These are phyloP conservation scores for Rhabditoides inermis DNA, from an alignment of 2,888 invertebrate genomes.

Conservation along the genomic window DNA sequence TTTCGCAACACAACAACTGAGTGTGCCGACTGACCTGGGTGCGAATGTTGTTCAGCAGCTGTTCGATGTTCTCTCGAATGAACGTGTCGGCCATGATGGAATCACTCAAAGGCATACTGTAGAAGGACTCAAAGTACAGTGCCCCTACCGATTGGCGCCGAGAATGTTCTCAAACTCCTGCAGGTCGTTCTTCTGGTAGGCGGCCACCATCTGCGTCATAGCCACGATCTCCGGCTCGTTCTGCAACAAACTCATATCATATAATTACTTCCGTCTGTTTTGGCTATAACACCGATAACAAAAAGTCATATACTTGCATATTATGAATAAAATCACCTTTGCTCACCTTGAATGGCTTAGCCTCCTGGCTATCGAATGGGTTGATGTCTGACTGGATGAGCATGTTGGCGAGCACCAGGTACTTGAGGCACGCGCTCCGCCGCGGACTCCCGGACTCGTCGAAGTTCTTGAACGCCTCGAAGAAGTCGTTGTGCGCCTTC, in stretches of 20 bases:
- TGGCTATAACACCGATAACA: background rate
- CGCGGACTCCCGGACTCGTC: conserved; percentile 96
- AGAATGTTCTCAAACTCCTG: conserved; percentile 79
- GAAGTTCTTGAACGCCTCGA: conserved; percentile 82
- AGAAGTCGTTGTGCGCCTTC: conserved; percentile 97
- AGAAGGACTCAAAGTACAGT: conserved; percentile 5
- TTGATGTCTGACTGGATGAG: conserved; percentile 98
- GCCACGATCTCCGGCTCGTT: conserved; percentile 97
- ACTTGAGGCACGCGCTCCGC: conserved; percentile 91
- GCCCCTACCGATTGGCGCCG: too few relatives aligned
- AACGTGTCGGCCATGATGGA: conserved; percentile 99
- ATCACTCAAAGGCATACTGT: conserved; percentile 57
- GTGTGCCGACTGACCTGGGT: conserved; percentile 62
- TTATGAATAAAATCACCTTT: background rate
- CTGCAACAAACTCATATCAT: conserved; percentile 20
- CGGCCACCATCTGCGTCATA: conserved; percentile 87
- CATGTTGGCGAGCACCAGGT: conserved; percentile 96
- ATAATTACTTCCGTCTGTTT: background rate
- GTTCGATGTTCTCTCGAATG: conserved; percentile 93
- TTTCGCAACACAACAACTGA: background rate
- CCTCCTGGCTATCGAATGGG: conserved; percentile 98
- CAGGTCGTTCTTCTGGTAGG: conserved; percentile 46
- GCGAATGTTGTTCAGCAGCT: conserved; percentile 70
- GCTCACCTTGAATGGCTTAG: conserved; percentile 80
- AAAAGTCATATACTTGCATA: background rate